Conservation (phyloP, 2,888 invertebrate genomes). For the Macrosoma leucophasiata region DNA sequence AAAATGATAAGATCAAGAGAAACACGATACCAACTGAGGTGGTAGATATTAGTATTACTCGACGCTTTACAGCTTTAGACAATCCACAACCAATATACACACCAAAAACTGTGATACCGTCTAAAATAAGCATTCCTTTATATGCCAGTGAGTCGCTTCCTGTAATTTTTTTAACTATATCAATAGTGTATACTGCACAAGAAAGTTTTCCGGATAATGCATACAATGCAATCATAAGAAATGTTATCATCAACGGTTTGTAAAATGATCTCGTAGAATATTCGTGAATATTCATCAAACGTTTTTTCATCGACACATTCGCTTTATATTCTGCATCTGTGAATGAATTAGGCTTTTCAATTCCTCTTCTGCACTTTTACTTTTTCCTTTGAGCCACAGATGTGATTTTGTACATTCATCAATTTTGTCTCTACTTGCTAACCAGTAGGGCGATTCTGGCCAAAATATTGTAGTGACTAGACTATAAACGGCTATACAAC, state of each 20-base stretch:
- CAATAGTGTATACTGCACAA: constrained; percentile 17
- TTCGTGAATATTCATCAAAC: background rate
- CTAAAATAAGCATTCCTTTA: constrained; percentile 18
- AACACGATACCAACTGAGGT: constrained; percentile 24
- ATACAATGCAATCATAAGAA: constrained; percentile 9
- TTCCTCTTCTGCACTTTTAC: constrained; percentile 7
- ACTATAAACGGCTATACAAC: constrained; percentile 2
- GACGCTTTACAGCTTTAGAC: constrained; percentile 27
- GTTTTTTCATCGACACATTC: too few species aligned
- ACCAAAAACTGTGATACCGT: constrained; percentile 24
- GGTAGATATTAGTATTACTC: constrained; percentile 29
- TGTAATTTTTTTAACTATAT: constrained; percentile 19
- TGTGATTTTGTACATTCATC: constrained; percentile 10
- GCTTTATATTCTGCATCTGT: too few species aligned
- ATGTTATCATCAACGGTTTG: constrained; percentile 3
- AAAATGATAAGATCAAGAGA: constrained; percentile 24
- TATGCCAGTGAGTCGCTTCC: constrained; percentile 15
- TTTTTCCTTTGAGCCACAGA: constrained; percentile 11
- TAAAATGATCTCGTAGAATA: constrained; percentile 3
- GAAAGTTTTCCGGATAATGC: constrained; percentile 15
- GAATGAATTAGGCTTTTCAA: constrained; percentile 8
- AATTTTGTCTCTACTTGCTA: constrained; percentile 12
- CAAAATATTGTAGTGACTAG: constrained; percentile 13
- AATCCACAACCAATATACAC: too few species aligned
- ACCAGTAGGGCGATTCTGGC: constrained; percentile 20